phyloP scores from a whole-genome alignment of 2,113 vertebrate species.

The Gorsachius goisagi region DNA sequence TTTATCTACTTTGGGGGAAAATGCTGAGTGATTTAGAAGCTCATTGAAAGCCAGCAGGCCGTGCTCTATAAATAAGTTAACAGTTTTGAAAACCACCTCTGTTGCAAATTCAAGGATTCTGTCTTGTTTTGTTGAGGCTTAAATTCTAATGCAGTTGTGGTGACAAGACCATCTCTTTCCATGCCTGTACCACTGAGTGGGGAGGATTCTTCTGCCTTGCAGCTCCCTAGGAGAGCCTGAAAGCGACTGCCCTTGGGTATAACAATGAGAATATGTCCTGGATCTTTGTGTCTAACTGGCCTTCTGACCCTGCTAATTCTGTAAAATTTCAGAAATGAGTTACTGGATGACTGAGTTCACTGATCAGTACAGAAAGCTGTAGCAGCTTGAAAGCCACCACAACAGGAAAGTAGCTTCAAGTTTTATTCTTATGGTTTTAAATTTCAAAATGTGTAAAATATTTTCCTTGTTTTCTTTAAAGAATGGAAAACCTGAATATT shows the following conservation, averaged over 20 bases:
- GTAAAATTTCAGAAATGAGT: not conserved
- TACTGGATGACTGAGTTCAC: not conserved
- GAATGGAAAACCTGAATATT: not conserved
- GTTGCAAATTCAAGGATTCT: not conserved
- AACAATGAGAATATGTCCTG: too few relatives aligned
- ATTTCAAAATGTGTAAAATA: not conserved
- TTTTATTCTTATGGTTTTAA: not conserved
- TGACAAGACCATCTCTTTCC: not conserved
- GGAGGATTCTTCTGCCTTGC: not conserved
- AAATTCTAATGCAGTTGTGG: not conserved
- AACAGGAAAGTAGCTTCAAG: not conserved
- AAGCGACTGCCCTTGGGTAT: too few relatives aligned
- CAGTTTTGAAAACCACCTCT: accelerated
- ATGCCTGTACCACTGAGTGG: not conserved
- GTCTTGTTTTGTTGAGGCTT: not conserved
- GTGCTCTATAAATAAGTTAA: not conserved
- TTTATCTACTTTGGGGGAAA: accelerated
- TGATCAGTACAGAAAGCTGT: not conserved
- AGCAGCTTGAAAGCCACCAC: not conserved
- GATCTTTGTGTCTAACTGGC: not conserved
- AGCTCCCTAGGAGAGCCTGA: not conserved
- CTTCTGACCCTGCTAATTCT: not conserved
- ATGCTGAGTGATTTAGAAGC: not conserved
- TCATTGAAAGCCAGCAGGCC: not conserved
- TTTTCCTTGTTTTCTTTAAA: not conserved